A percentile compares a stretch with the other conserved stretches of the same genome.
Evolutionary conservation across 2,888 invertebrate species (phyloP).

Genomic region (Branchipolynoe longqiensis): DNA sequence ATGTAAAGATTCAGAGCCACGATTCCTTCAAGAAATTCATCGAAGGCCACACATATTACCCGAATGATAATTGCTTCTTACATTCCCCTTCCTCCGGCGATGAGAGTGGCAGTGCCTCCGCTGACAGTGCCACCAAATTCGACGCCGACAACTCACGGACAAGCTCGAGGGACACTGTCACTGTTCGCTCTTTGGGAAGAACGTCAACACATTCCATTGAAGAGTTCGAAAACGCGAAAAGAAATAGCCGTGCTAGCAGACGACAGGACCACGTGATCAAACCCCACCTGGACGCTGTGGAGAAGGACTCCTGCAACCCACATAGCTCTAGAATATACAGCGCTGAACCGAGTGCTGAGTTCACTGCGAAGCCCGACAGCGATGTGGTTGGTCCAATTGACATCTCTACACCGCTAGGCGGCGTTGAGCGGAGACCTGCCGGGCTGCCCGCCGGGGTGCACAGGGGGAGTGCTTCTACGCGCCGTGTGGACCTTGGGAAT

Average conservation of each 20-base stretch:
- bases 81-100: neutral
- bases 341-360: too few species aligned
- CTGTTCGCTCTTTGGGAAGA: neutral
- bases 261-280: too few species aligned
- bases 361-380: too few species aligned
- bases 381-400: too few species aligned
- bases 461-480: too few species aligned
- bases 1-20: neutral
- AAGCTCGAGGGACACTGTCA: neutral
- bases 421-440: neutral
- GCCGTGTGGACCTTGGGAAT: too few species aligned
- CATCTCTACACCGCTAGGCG: neutral
- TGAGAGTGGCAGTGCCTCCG: conserved; percentile 6
- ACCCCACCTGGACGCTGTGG: too few species aligned
- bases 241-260: neutral
- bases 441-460: too few species aligned
- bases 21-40: conserved; percentile 39
- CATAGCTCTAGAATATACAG: too few species aligned
- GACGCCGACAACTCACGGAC: neutral
- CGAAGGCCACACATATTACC: conserved; percentile 13
- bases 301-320: too few species aligned
- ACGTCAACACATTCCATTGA: neutral
- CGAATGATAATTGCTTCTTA: too few species aligned
- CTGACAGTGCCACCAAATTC: neutral
- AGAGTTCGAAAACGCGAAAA: neutral